Evolutionary conservation across 2,888 invertebrate genomes (phyloP), one percentile per base, ranked within the genome.

Genomic region (Pedicia rivosa): DNA sequence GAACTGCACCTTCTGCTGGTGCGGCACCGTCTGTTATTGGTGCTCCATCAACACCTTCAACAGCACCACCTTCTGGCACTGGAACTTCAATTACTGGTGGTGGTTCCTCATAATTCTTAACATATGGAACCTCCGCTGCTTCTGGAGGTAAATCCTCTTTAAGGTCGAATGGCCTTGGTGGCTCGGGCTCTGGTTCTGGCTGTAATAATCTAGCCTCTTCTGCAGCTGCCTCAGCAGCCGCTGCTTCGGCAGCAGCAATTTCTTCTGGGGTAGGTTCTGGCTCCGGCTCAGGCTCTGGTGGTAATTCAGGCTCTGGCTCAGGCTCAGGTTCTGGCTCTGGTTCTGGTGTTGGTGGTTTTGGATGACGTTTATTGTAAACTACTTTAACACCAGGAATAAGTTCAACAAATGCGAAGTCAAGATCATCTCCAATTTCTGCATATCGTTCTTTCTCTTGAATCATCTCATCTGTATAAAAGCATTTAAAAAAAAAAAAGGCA

Each of bases 391-490:
- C 71, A 38, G 68, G 68, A 60, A 74, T 70, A 50, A 78, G 66
- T 63, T 91, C 90, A 56, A 84, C 77, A 71, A 91, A 90, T 50
- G 91, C 88, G 61, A 77, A 72, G 68, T 92, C 92, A 72, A 94
- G 73, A 67, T 84, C 90, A 63, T 90, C 83, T 52, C 83, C 84
- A 66, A 94, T 83, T 62, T 79, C 74, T 68, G 87, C 88, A 75
- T 78, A 91, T 65, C 77, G 78, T 72, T 91, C 88, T 70, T 82
- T 90, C 65, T 81, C 82, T 57, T 65, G 67, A 66, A 84, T 80
- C 67, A 82, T 72, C 59, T 84, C 83, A 74, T 84, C 84, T 83
- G 73, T 54, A 67, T 52, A 38, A 36, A 36, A 34, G 34, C 41
- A 35, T 19, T 34, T 28, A 14, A 36, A 28, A 15, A 15, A 24